Evolutionary conservation across 2,797 vertebrate species (phyloP).

Genomic region (Tragelaphus oryx): DNA sequence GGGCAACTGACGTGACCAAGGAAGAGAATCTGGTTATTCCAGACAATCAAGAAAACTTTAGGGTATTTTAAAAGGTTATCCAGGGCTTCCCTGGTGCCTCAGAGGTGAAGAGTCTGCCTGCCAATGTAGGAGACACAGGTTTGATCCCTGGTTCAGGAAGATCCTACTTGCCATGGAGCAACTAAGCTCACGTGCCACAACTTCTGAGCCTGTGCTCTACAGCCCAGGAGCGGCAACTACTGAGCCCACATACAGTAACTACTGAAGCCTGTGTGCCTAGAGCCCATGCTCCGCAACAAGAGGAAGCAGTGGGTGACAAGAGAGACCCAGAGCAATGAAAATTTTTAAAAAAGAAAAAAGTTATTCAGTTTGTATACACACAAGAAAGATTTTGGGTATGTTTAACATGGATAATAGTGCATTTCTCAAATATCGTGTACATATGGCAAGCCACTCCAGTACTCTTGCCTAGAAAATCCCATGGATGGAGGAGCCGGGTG

Average conservation of each 20-base stretch:
- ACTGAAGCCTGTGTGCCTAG: not conserved
- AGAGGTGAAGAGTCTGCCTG: not conserved
- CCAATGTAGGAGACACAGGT: not conserved
- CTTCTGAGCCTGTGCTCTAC: not conserved
- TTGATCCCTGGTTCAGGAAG: not conserved
- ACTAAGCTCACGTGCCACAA: not conserved
- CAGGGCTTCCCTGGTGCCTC: not conserved
- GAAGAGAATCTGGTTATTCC: not conserved
- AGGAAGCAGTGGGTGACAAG: not conserved
- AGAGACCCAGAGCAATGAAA: not conserved
- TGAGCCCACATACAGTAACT: not conserved
- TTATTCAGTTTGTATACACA: not conserved
- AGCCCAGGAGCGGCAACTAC: not conserved
- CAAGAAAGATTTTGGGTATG: not conserved
- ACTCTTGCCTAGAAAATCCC: too few species aligned
- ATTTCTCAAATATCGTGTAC: conserved; percentile 22
- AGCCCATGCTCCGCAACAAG: not conserved
- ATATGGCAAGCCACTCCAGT: too few species aligned
- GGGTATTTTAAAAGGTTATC: conserved; percentile 31
- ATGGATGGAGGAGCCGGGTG: too few species aligned
- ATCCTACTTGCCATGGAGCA: not conserved
- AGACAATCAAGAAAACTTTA: not conserved
- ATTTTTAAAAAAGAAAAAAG: not conserved
- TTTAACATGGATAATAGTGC: not conserved
- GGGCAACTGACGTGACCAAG: not conserved